These are phyloP conservation scores for Exephanes ischioxanthus DNA, from an alignment of 2,888 invertebrate genomes.

Conservation along the genomic window DNA sequence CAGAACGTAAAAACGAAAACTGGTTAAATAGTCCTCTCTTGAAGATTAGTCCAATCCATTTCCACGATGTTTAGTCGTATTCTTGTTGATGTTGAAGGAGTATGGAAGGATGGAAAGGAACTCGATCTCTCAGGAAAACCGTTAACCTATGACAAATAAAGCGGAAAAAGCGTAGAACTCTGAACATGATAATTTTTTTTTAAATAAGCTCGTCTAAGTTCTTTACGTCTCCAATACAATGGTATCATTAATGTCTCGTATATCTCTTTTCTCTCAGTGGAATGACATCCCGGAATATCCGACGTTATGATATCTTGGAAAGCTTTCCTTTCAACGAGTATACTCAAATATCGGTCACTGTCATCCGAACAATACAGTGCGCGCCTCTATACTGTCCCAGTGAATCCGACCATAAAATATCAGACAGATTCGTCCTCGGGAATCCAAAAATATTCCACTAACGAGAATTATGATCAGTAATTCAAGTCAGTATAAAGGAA, in stretches of 20 bases:
- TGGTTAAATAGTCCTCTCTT: not conserved
- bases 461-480: too few species aligned
- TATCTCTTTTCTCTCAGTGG: not conserved
- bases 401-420: not conserved
- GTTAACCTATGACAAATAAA: not conserved
- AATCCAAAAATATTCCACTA: not conserved
- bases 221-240: not conserved
- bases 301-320: constrained; percentile 17
- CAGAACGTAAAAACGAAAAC: not conserved
- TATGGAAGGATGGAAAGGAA: not conserved
- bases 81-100: not conserved
- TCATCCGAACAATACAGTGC: not conserved
- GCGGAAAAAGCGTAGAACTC: not conserved
- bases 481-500: not conserved
- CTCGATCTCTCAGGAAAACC: not conserved
- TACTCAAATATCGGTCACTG: constrained; percentile 15
- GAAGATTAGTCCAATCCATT: not conserved
- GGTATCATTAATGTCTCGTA: not conserved
- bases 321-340: not conserved
- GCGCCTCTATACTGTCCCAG: not conserved
- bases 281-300: constrained; percentile 14
- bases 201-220: not conserved
- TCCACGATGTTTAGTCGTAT: too few species aligned
- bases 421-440: not conserved
- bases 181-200: not conserved